Conservation (phyloP, 2,888 invertebrate species). For the Dicycla oo region DNA sequence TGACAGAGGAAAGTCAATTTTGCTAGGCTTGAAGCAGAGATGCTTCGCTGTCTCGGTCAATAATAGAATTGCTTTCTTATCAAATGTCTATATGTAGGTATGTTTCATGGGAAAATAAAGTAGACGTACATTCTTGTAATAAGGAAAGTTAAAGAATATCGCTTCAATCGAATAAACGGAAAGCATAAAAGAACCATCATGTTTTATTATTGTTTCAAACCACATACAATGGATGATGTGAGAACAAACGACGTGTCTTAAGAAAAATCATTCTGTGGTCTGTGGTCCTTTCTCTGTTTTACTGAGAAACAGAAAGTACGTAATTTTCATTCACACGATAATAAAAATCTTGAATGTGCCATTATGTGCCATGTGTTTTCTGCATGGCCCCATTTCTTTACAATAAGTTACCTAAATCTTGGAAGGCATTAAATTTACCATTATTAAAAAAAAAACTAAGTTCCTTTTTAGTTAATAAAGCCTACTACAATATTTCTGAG, state of each 20-base stretch:
- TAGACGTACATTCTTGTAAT: neutral
- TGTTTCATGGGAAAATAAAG: neutral
- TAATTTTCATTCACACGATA: neutral
- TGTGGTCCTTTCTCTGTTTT: constrained; percentile 19
- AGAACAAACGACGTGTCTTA: constrained; percentile 16
- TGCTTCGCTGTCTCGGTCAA: neutral
- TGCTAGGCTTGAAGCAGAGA: too few species aligned
- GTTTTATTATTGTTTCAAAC: constrained; percentile 30
- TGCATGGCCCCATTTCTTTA: too few species aligned
- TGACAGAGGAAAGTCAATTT: too few species aligned
- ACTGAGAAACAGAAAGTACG: constrained; percentile 8
- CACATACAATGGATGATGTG: constrained; percentile 29
- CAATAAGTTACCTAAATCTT: too few species aligned
- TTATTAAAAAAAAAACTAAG: too few species aligned
- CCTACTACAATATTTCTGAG: too few species aligned
- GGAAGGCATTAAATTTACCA: too few species aligned
- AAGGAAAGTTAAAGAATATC: constrained; percentile 8
- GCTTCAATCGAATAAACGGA: constrained; percentile 1
- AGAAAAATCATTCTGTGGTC: constrained; percentile 22
- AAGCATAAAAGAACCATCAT: constrained; percentile 18
- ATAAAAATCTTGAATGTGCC: neutral
- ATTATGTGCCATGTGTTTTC: too few species aligned
- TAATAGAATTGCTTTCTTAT: neutral
- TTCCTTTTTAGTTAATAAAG: too few species aligned
- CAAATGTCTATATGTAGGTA: too few species aligned